Percentiles rank a stretch among this genome's conserved stretches.
These are phyloP conservation scores for Epirrhoe alternata DNA, from an alignment of 2,888 invertebrate species.

Conservation along the genomic window DNA sequence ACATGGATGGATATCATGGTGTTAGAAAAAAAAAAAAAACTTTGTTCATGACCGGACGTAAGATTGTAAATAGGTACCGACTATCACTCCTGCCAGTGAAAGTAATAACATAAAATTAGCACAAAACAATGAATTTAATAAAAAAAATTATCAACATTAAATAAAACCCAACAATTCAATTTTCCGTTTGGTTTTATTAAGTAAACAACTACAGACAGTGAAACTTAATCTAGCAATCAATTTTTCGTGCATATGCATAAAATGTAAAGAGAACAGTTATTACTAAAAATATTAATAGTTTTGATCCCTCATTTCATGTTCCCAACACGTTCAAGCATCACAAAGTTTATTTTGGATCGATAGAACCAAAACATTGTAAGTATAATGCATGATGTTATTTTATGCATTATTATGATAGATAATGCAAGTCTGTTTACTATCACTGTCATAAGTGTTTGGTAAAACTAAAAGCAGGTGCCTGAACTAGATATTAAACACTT, in stretches of 20 bases:
- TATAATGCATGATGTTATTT: not conserved
- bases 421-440: not conserved
- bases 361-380: not conserved
- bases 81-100: too few relatives aligned
- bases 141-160: too few relatives aligned
- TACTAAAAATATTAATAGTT: not conserved
- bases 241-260: not conserved
- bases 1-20: too few relatives aligned
- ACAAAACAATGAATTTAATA: too few relatives aligned
- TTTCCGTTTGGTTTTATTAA: too few relatives aligned
- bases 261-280: not conserved
- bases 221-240: not conserved
- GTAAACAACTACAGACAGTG: not conserved
- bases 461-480: not conserved
- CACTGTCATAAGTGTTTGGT: not conserved
- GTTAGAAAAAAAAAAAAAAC: too few relatives aligned
- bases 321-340: slow-evolving; percentile 1
- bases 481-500: not conserved
- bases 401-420: not conserved
- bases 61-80: too few relatives aligned
- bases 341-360: not conserved
- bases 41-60: too few relatives aligned
- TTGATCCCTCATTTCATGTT: slow-evolving; percentile 8
- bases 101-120: too few relatives aligned
- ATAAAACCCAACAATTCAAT: too few relatives aligned